Conservation (phyloP, 2,888 invertebrate genomes). For the Hirtodrosophila alboralis region DNA sequence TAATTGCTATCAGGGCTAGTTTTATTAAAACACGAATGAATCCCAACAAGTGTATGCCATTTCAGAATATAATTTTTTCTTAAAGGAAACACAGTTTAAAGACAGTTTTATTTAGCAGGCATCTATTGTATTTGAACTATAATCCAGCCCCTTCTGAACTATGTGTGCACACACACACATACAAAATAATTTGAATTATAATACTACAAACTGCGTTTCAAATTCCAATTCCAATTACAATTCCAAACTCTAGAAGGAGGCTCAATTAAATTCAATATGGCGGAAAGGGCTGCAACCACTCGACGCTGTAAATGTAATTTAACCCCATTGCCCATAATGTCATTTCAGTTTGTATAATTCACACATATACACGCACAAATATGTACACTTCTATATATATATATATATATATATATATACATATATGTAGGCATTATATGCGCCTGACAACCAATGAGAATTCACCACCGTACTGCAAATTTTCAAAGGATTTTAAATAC, state of each 20-base stretch:
- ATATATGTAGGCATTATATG: not conserved
- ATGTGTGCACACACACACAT: conserved; percentile 3
- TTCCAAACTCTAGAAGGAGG: not conserved
- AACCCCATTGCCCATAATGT: conserved; percentile 48
- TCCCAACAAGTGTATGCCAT: too few species aligned
- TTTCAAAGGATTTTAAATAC: not conserved
- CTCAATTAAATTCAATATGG: too few species aligned
- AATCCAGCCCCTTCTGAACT: too few species aligned
- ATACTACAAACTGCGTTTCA: conserved; percentile 17
- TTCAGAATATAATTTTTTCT: too few species aligned
- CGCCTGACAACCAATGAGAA: conserved; percentile 33
- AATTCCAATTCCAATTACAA: not conserved
- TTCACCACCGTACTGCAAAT: conserved; percentile 21
- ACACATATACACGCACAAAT: conserved; percentile 1
- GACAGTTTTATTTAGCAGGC: too few species aligned
- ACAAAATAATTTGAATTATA: conserved; percentile 16
- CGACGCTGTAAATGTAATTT: conserved; percentile 38
- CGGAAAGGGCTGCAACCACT: conserved; percentile 44
- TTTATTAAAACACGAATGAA: too few species aligned
- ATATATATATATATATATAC: not conserved
- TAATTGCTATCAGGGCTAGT: too few species aligned
- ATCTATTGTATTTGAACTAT: too few species aligned
- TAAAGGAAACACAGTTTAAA: too few species aligned
- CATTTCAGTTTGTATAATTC: conserved; percentile 13
- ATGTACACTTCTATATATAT: not conserved